A percentile compares a stretch with the other conserved stretches of the same genome.
phyloP scores from a whole-genome alignment of 2,113 vertebrate species.

The Melanerpes formicivorus region DNA sequence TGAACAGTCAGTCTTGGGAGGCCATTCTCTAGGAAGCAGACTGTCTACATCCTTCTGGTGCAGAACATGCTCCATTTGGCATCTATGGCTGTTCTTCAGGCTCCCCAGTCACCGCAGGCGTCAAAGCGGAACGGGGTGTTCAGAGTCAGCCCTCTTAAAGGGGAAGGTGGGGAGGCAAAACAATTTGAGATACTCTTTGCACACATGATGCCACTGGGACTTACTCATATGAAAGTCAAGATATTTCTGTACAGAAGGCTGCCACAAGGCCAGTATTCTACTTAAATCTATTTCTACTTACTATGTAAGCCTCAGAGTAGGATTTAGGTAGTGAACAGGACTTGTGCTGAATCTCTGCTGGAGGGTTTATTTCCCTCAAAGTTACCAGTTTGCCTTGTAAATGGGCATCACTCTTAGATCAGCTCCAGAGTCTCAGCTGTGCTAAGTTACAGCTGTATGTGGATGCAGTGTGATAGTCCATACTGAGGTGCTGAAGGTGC shows the following conservation, averaged over 20 bases:
- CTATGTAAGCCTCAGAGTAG: slow-evolving; percentile 27
- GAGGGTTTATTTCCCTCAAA: slow-evolving; percentile 20
- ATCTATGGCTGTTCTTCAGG: accelerated
- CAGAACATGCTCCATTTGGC: background rate
- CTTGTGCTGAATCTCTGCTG: slow-evolving; percentile 3
- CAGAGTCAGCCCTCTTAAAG: accelerated
- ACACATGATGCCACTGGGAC: background rate
- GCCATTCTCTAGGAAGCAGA: background rate
- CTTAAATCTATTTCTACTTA: background rate
- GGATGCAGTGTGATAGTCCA: background rate
- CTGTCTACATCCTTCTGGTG: accelerated
- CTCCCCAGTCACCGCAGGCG: background rate
- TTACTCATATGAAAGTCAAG: background rate
- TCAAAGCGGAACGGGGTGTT: background rate
- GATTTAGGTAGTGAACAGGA: slow-evolving; percentile 31
- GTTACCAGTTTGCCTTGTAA: slow-evolving; percentile 9
- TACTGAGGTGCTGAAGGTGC: background rate
- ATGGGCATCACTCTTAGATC: background rate
- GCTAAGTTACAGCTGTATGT: background rate
- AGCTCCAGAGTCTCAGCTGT: background rate
- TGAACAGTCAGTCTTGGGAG: background rate
- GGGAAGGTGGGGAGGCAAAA: background rate
- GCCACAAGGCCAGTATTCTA: background rate
- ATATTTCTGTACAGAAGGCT: background rate
- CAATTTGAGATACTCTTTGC: background rate